Evolutionary conservation across 1,140 invertebrate species (phyloP).

Genomic region (Parasteatoda tepidariorum): DNA sequence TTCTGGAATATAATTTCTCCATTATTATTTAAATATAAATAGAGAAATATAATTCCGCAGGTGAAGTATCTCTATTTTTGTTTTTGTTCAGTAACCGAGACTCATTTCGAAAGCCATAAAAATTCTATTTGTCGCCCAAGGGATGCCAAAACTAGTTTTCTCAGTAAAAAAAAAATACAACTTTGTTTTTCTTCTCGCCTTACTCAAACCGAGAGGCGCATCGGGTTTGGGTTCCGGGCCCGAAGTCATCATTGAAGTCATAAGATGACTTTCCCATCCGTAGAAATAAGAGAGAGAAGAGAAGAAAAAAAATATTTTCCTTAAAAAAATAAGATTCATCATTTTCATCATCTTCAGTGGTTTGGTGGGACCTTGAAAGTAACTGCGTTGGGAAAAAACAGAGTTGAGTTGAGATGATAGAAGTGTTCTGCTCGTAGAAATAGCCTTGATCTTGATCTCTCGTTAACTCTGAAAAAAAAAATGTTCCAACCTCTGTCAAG

Average conservation of each 20-base stretch:
- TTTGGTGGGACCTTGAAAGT: not conserved
- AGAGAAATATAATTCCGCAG: no score
- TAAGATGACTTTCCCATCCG: not conserved
- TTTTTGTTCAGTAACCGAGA: no score
- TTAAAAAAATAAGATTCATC: no score
- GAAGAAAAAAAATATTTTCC: no score
- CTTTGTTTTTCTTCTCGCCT: not conserved
- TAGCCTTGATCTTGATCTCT: not conserved
- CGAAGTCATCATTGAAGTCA: not conserved
- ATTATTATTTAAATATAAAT: no score
- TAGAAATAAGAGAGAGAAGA: not conserved
- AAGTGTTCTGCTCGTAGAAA: not conserved
- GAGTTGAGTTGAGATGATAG: not conserved
- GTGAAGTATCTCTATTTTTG: no score
- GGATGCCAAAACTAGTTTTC: not conserved
- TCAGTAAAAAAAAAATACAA: not conserved
- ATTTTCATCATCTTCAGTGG: not conserved
- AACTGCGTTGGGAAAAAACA: not conserved
- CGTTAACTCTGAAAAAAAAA: no score
- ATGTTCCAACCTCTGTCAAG: not conserved
- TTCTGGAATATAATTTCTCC: no score
- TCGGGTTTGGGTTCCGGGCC: not conserved
- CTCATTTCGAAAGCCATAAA: no score
- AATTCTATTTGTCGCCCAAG: no score
- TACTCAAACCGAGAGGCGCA: not conserved